Percentiles rank a stretch among this genome's conserved stretches.
These are phyloP conservation scores for Ophthalmotilapia sp. DNA, from an alignment of 2,113 vertebrate species.

Conservation along the genomic window DNA sequence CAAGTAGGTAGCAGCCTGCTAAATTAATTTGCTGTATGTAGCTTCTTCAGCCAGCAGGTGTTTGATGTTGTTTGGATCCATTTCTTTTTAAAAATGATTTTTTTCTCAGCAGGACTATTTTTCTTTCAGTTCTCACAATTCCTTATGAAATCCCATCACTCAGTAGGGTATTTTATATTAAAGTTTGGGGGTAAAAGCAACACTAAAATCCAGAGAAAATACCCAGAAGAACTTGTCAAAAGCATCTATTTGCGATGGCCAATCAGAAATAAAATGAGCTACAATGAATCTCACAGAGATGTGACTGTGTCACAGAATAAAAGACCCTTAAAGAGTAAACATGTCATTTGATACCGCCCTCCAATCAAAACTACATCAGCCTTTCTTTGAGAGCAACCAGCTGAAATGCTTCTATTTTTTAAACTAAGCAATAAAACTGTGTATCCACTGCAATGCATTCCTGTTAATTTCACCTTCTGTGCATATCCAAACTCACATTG, in stretches of 20 bases:
- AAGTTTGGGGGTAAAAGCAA: background rate
- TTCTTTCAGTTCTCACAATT: background rate
- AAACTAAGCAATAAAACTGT: background rate
- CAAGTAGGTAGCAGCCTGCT: background rate
- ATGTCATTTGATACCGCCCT: background rate
- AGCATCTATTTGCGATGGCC: background rate
- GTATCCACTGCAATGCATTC: background rate
- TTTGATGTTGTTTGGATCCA: background rate
- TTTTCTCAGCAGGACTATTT: background rate
- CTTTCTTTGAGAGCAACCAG: background rate
- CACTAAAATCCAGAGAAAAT: background rate
- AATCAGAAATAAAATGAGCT: background rate
- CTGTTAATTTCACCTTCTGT: background rate
- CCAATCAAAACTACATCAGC: background rate
- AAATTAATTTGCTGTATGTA: background rate
- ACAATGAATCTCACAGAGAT: background rate
- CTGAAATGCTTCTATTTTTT: background rate
- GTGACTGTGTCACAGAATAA: background rate
- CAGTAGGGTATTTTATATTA: background rate
- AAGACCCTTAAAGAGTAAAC: background rate
- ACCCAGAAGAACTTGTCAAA: background rate
- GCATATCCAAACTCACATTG: background rate
- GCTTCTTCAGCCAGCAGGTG: background rate
- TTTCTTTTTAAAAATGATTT: background rate
- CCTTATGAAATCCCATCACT: background rate